Evolutionary conservation across 2,797 vertebrate species (phyloP).

Genomic region (Argentina silus): DNA sequence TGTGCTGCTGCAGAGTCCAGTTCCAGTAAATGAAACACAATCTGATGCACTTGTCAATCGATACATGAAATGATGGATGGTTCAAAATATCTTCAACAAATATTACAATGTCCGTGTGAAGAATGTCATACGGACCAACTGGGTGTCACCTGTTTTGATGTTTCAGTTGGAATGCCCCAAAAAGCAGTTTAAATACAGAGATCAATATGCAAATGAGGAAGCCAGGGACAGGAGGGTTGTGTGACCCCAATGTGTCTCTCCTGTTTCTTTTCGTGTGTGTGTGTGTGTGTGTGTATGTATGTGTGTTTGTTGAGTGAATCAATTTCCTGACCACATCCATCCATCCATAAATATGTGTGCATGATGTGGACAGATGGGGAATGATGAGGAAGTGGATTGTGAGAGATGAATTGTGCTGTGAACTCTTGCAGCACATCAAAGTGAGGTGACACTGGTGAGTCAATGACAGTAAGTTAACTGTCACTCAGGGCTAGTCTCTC

Average conservation of each 20-base stretch:
- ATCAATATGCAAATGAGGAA: too few species aligned
- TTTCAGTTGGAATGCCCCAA: too few species aligned
- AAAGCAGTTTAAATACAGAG: too few species aligned
- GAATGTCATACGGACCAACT: neutral
- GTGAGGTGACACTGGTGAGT: neutral
- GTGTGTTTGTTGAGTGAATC: too few species aligned
- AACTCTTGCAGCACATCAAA: neutral
- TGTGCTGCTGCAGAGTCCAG: neutral
- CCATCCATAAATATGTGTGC: neutral
- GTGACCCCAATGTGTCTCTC: too few species aligned
- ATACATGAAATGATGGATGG: neutral
- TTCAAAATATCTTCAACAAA: neutral
- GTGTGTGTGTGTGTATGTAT: too few species aligned
- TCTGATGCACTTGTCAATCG: neutral
- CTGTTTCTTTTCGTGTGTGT: too few species aligned
- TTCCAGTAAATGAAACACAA: conserved; percentile 3
- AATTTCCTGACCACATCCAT: too few species aligned
- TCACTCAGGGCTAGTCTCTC: neutral
- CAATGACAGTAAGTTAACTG: neutral
- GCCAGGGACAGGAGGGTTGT: too few species aligned
- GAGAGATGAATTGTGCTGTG: neutral
- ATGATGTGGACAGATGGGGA: neutral
- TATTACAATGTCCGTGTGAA: neutral
- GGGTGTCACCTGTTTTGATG: neutral
- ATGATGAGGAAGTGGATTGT: conserved; percentile 2